Evolutionary conservation across 2,113 vertebrate genomes (phyloP), one percentile per base, ranked within the genome.

Genomic region (Lampris megalopsis): DNA sequence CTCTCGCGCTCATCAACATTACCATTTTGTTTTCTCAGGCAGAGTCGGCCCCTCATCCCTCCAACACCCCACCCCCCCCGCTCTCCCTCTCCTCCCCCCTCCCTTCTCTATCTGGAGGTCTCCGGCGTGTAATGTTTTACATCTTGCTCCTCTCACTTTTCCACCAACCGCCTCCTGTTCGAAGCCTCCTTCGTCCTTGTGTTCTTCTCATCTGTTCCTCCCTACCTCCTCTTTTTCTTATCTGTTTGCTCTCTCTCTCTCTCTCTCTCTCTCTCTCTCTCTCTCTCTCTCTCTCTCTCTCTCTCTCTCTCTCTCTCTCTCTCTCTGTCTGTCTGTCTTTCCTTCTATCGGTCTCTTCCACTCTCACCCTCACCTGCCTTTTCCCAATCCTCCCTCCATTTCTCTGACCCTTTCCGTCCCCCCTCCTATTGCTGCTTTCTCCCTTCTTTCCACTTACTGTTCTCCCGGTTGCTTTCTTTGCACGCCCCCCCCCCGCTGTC

Each of bases 91-190:
- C 42, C 42, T 7, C n/a, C 36, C 8, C 13, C 37, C 54, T 3
- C 64, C 59, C 24, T 8, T 84, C 40, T 47, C 49, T 37, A 54
- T 72, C 72, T 47, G 57, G 24, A 48, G 70, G 68, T 81, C 50
- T 82, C 61, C 38, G 10, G 65, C 68, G 42, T 57, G 56, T 57
- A 68, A 67, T 86, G 73, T 78, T 78, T 78, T 78, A 75, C 65
- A 78, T 72, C 70, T 68, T 71, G 5, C 60, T 68, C 64, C 41
- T n/a, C 67, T 41, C 43, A 35, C 45, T 65, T 78, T 64, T 7
- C 68, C 60, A 24, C 13, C n/a, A 24, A 56, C 13, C 6, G n/a
- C 6, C 53, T 53, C 13, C 11, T 53, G 6, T 13, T 11, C 13
- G 6, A 3, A 6, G 6, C 6, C 11, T 13, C 50, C 10, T 53